Evolutionary conservation across 2,113 vertebrate genomes (phyloP).

Genomic region (Mesoclemmys tuberculata): DNA sequence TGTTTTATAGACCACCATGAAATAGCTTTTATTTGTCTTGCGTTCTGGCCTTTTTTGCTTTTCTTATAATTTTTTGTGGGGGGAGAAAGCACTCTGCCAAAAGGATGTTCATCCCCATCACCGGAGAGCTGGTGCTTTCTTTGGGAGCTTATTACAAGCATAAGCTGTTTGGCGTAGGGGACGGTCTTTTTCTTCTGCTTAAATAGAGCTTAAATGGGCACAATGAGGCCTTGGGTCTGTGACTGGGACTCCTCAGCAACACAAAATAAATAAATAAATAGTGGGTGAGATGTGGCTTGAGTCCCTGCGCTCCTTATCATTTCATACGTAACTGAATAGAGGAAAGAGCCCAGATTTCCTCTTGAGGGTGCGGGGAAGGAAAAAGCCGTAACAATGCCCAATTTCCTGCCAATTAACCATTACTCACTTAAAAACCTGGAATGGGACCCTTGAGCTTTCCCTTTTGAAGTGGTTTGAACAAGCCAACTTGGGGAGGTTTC

Average conservation of each 20-base stretch:
- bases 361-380: conserved; percentile 16
- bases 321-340: conserved; percentile 10
- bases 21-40: not conserved
- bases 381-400: conserved; percentile 55
- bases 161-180: not conserved
- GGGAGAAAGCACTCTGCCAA: not conserved
- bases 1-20: not conserved
- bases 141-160: not conserved
- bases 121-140: not conserved
- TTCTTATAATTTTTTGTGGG: not conserved
- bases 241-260: not conserved
- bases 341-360: conserved; percentile 33
- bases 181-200: not conserved
- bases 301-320: conserved; percentile 20
- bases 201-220: not conserved
- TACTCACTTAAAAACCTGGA: conserved; percentile 43
- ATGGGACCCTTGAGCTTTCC: conserved; percentile 8
- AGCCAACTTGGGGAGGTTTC: not conserved
- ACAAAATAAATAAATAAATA: conserved; percentile 39
- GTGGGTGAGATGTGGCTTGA: conserved; percentile 8
- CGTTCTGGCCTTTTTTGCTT: not conserved
- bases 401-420: conserved; percentile 55
- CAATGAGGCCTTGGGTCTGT: not conserved
- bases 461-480: not conserved
- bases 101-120: not conserved